These are phyloP conservation scores for Psylliodes chrysocephalus DNA, from an alignment of 2,888 invertebrate species.

Conservation along the genomic window DNA sequence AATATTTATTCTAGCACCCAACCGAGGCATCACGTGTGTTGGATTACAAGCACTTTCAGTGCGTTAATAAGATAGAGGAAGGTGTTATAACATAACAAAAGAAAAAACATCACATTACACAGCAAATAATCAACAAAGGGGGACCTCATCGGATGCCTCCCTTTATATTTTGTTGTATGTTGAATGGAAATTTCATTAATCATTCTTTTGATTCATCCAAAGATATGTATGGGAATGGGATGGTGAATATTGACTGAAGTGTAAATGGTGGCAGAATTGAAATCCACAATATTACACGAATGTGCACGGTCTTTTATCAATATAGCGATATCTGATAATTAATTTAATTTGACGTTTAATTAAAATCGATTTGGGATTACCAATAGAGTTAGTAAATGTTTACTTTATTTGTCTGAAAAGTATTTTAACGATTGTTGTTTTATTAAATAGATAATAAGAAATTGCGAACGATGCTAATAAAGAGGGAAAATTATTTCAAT, in stretches of 20 bases:
- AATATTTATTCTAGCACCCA: not conserved
- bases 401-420: no score
- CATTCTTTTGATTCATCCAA: conserved; percentile 17
- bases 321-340: no score
- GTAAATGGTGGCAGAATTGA: not conserved
- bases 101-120: conserved; percentile 17
- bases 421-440: no score
- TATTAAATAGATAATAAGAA: no score
- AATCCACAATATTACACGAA: not conserved
- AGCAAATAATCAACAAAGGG: conserved; percentile 12
- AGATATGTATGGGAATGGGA: not conserved
- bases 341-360: no score
- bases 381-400: no score
- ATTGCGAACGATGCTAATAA: no score
- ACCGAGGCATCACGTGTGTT: conserved; percentile 4
- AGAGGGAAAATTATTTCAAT: no score
- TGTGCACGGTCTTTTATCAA: no score
- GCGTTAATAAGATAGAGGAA: conserved; percentile 11
- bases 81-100: conserved; percentile 14
- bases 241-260: not conserved
- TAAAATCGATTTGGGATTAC: no score
- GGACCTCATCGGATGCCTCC: not conserved
- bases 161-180: not conserved
- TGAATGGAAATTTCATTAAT: conserved; percentile 27
- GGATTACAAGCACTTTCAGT: conserved; percentile 18